Evolutionary conservation across 2,888 invertebrate genomes (phyloP).

Genomic region (Macropis europaea): DNA sequence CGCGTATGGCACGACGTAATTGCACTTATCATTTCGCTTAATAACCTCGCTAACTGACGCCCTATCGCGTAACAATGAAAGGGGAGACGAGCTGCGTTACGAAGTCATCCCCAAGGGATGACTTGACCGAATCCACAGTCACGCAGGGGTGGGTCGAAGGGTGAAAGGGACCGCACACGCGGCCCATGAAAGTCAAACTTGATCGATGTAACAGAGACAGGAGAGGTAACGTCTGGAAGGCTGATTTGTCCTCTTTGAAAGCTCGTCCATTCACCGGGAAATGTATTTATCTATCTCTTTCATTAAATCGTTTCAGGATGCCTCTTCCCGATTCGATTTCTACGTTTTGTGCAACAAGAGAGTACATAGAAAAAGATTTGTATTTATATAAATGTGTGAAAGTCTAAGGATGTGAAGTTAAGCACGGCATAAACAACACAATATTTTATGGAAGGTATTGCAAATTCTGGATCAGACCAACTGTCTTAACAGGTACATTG

Average conservation of each 20-base stretch:
- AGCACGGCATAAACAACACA: too few relatives aligned
- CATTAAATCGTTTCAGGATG: too few relatives aligned
- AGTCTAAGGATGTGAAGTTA: too few relatives aligned
- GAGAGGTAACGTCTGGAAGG: background rate
- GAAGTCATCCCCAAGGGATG: slow-evolving; percentile 65
- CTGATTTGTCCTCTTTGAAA: slow-evolving; percentile 9
- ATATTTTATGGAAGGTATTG: too few relatives aligned
- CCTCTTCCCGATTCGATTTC: too few relatives aligned
- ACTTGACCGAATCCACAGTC: slow-evolving; percentile 60
- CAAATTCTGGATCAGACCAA: too few relatives aligned
- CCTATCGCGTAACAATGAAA: slow-evolving; percentile 30
- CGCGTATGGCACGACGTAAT: slow-evolving; percentile 45
- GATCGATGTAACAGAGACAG: slow-evolving; percentile 49
- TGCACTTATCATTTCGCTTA: slow-evolving; percentile 67
- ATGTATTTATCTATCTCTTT: slow-evolving; percentile 9
- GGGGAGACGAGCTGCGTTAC: slow-evolving; percentile 46
- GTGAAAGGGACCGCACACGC: slow-evolving; percentile 31
- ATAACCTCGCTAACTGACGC: slow-evolving; percentile 57
- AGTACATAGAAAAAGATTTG: too few relatives aligned
- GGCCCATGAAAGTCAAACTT: slow-evolving; percentile 58
- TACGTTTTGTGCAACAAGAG: too few relatives aligned
- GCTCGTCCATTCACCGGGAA: background rate
- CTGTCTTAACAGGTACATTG: too few relatives aligned
- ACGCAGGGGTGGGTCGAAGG: slow-evolving; percentile 50
- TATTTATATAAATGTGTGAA: too few relatives aligned